Conservation (phyloP, 2,888 invertebrate species). For the Schizaphis graminum region DNA sequence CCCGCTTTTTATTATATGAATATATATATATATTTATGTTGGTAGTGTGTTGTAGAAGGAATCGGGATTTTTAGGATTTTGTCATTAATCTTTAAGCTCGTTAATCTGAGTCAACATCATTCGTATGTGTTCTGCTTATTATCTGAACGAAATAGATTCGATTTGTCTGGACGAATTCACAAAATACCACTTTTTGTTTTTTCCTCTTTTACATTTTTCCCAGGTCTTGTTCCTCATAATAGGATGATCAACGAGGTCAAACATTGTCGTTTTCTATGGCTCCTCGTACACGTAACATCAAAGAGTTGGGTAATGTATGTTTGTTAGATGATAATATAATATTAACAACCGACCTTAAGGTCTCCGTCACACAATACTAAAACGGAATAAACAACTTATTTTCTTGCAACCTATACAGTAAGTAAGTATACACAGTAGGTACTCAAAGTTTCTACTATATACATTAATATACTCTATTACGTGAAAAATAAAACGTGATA, state of each 20-base stretch:
- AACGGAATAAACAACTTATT: slow-evolving; percentile 20
- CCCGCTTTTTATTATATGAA: too few species aligned
- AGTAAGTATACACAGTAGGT: neutral
- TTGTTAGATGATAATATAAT: neutral
- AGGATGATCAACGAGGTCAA: neutral
- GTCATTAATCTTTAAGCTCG: slow-evolving; percentile 25
- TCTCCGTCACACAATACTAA: neutral
- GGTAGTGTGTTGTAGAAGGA: neutral
- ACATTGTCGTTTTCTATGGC: neutral
- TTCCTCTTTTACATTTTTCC: neutral
- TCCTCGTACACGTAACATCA: neutral
- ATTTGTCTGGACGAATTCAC: neutral
- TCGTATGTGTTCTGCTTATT: too few species aligned
- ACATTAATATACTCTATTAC: neutral
- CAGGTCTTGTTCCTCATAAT: neutral
- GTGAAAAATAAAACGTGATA: slow-evolving; percentile 34
- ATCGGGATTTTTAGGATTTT: neutral
- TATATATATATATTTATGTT: too few species aligned
- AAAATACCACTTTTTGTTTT: neutral
- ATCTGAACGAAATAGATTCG: too few species aligned
- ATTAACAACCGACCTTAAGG: neutral
- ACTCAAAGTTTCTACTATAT: slow-evolving; percentile 4
- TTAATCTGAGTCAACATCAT: neutral
- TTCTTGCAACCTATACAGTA: neutral
- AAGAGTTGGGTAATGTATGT: neutral